Evolutionary conservation across 2,797 vertebrate genomes (phyloP).

Genomic region (Acrossocheilus fasciatus): DNA sequence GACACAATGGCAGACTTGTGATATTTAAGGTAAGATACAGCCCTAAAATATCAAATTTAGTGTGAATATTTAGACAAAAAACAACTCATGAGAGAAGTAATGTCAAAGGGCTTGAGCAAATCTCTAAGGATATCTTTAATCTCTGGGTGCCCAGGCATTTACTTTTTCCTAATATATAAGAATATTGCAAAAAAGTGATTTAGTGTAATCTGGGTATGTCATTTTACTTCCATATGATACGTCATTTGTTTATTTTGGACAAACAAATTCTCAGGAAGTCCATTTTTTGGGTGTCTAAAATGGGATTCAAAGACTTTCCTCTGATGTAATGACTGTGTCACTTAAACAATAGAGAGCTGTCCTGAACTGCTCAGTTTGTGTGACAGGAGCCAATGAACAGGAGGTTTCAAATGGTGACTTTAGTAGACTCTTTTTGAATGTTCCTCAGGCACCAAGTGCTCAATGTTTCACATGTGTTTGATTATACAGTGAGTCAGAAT

Average conservation of each 20-base stretch:
- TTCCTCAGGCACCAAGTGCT: not conserved
- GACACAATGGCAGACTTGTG: conserved; percentile 28
- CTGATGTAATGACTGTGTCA: conserved; percentile 14
- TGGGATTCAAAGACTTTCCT: conserved; percentile 19
- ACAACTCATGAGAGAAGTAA: not conserved
- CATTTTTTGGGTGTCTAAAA: not conserved
- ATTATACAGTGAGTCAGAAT: conserved; percentile 53
- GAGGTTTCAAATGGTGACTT: not conserved
- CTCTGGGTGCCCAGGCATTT: not conserved
- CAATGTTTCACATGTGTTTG: conserved; percentile 50
- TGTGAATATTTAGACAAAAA: not conserved
- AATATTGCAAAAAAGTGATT: not conserved
- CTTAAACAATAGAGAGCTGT: conserved; percentile 30
- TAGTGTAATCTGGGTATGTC: not conserved
- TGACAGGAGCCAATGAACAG: conserved; percentile 2
- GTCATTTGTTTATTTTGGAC: conserved; percentile 2
- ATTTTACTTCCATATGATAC: not conserved
- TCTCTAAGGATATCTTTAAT: not conserved
- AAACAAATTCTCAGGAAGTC: conserved; percentile 10
- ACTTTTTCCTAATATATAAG: not conserved
- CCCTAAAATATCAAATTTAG: not conserved
- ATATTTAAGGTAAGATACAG: conserved; percentile 49
- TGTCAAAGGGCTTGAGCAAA: not conserved
- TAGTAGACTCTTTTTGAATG: not conserved
- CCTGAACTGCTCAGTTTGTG: not conserved